Percentiles rank a stretch among this genome's conserved stretches.
These are phyloP conservation scores for Mnemiopsis leidyi DNA, from an alignment of 37 sponge, comb jelly and placozoan species.

Conservation along the genomic window DNA sequence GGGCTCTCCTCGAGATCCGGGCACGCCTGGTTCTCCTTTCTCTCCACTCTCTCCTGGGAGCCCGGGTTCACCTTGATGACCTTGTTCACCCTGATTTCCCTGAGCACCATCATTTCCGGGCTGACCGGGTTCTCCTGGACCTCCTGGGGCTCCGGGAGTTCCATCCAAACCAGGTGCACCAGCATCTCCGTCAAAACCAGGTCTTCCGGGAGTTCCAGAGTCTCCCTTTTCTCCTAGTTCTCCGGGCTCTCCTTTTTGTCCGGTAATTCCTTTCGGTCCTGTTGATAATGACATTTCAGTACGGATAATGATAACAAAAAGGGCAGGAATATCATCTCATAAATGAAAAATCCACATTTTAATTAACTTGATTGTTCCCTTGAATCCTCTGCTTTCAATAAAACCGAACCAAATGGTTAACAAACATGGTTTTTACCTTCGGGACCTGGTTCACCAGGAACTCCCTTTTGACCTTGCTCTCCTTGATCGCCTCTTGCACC, in stretches of 20 bases:
- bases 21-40: background rate
- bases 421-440: background rate
- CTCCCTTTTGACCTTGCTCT: background rate
- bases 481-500: constrained; percentile 1
- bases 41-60: constrained; percentile 37
- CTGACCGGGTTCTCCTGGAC: background rate
- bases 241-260: constrained; percentile 44
- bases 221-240: background rate
- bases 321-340: too few relatives aligned
- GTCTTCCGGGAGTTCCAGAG: background rate
- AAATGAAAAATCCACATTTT: too few relatives aligned
- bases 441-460: background rate
- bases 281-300: too few relatives aligned
- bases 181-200: background rate
- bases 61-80: background rate
- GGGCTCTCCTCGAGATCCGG: background rate
- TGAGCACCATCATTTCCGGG: constrained; percentile 66
- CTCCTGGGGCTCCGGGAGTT: background rate
- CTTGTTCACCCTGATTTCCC: constrained; percentile 43
- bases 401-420: background rate
- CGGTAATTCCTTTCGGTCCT: constrained; percentile 7
- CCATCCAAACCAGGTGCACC: background rate
- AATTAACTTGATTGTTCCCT: too few relatives aligned
- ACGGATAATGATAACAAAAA: background rate
- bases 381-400: too few relatives aligned